A percentile compares a stretch with the other conserved stretches of the same genome.
These are phyloP conservation scores for Elephantulus edwardii DNA, from an alignment of 2,113 vertebrate species.

Conservation along the genomic window DNA sequence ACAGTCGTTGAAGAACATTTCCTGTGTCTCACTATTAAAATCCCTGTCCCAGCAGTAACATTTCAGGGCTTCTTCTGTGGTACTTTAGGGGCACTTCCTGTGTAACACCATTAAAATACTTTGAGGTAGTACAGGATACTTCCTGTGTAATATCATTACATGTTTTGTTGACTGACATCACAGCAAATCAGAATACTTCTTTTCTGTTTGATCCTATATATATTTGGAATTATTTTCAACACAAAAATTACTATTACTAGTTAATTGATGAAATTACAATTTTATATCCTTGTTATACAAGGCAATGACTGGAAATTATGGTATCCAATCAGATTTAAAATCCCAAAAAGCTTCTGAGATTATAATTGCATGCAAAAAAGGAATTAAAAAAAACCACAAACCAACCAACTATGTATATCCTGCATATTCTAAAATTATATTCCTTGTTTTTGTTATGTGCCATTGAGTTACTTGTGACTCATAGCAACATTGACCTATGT, in stretches of 20 bases:
- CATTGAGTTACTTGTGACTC: too few species aligned
- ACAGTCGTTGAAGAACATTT: constrained; percentile 49
- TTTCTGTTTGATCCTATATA: constrained; percentile 27
- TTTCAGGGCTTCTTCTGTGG: not conserved
- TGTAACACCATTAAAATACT: constrained; percentile 18
- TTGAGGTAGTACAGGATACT: not conserved
- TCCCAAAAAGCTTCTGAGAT: not conserved
- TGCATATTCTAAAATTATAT: too few species aligned
- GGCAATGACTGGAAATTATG: not conserved
- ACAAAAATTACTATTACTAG: not conserved
- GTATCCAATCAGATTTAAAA: not conserved
- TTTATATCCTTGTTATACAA: not conserved
- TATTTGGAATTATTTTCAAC: not conserved
- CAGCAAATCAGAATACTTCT: not conserved
- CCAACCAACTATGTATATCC: too few species aligned
- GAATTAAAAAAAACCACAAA: too few species aligned
- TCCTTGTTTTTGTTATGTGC: too few species aligned
- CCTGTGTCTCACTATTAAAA: constrained; percentile 38
- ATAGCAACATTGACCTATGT: too few species aligned
- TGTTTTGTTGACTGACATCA: constrained; percentile 5
- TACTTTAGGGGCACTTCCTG: not conserved
- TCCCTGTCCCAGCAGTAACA: not conserved
- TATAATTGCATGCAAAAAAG: too few species aligned
- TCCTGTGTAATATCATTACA: constrained; percentile 10
- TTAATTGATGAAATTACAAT: constrained; percentile 33